These are phyloP conservation scores for Pituophis catenifer DNA, from an alignment of 2,113 vertebrate species.

Conservation along the genomic window DNA sequence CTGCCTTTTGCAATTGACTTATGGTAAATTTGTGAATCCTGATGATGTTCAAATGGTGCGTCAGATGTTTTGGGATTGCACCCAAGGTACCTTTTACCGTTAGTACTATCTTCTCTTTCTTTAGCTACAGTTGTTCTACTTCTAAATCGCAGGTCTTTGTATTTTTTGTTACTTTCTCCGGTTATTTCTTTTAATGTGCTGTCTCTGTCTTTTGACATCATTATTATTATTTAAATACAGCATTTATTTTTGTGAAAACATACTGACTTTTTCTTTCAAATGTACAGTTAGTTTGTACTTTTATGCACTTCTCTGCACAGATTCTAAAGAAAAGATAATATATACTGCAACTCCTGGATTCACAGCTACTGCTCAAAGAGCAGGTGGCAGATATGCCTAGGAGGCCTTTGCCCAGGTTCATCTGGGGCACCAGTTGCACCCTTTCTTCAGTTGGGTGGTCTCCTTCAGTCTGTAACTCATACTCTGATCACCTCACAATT, in stretches of 20 bases:
- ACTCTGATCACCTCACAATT: neutral
- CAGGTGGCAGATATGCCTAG: neutral
- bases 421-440: neutral
- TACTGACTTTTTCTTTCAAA: neutral
- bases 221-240: neutral
- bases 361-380: neutral
- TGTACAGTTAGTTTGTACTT: neutral
- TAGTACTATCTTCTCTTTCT: neutral
- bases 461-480: neutral
- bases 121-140: neutral
- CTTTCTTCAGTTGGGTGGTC: neutral
- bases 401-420: neutral
- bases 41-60: neutral
- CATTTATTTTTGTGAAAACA: neutral
- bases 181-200: neutral
- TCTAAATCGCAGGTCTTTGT: neutral
- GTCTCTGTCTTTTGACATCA: neutral
- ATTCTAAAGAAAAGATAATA: neutral
- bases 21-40: neutral
- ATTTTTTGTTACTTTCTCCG: neutral
- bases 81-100: neutral
- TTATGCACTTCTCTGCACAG: neutral
- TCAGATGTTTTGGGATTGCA: neutral
- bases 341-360: neutral
- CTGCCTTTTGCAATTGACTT: neutral